Evolutionary conservation across 2,113 vertebrate species (phyloP).

Genomic region (Oreamnos americanus): DNA sequence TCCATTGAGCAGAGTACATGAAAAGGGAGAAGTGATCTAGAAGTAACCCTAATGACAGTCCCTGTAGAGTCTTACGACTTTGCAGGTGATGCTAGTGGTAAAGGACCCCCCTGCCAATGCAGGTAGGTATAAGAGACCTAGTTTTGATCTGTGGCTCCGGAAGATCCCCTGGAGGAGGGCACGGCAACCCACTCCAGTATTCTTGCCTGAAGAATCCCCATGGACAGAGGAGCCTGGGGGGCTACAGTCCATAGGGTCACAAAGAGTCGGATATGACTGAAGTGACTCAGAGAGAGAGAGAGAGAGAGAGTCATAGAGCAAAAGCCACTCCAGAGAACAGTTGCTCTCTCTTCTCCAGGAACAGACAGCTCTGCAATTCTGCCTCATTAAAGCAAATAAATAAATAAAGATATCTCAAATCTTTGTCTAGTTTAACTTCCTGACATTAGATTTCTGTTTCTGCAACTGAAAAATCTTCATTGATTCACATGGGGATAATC

Average conservation of each 20-base stretch:
- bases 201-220: background rate
- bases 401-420: background rate
- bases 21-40: background rate
- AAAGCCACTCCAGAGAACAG: background rate
- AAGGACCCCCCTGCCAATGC: background rate
- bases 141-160: background rate
- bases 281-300: background rate
- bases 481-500: background rate
- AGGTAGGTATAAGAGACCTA: background rate
- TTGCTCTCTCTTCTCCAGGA: background rate
- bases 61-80: background rate
- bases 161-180: background rate
- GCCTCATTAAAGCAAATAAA: background rate
- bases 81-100: background rate
- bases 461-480: background rate
- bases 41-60: background rate
- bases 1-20: background rate
- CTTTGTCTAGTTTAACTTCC: background rate
- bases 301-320: background rate
- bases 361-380: background rate
- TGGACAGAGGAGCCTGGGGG: background rate
- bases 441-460: background rate
- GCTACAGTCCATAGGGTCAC: background rate
- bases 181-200: background rate
- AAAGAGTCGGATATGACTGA: fast-evolving